Percentiles rank a stretch among this genome's conserved stretches.
phyloP scores from a whole-genome alignment of 2,113 vertebrate species.

The Kobus ellipsiprymnus region DNA sequence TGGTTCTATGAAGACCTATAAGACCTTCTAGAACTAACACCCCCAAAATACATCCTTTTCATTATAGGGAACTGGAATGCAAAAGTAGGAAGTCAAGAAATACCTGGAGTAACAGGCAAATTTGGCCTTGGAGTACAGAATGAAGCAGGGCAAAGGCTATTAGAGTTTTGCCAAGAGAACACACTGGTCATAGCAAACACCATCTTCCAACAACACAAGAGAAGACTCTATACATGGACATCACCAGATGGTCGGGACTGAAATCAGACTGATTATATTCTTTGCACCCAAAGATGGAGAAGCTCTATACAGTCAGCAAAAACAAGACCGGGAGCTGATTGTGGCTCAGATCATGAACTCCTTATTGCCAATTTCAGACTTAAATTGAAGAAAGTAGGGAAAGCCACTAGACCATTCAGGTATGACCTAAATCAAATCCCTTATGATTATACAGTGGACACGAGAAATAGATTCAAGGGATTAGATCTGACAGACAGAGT shows the following conservation, averaged over 20 bases:
- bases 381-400: neutral
- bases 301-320: neutral
- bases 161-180: neutral
- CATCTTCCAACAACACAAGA: neutral
- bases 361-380: neutral
- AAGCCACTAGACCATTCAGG: neutral
- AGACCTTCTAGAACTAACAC: neutral
- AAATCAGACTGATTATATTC: neutral
- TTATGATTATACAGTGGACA: neutral
- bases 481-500: neutral
- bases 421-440: neutral
- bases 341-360: neutral
- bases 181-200: neutral
- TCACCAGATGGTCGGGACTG: neutral
- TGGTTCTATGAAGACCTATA: neutral
- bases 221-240: neutral
- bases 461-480: neutral
- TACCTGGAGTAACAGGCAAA: neutral
- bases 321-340: neutral
- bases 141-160: neutral
- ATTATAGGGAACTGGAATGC: neutral
- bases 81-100: neutral
- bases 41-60: neutral
- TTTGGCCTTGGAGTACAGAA: neutral
- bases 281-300: neutral